These are phyloP conservation scores for Actinemys pallida DNA, from an alignment of 2,113 vertebrate genomes.

Conservation along the genomic window DNA sequence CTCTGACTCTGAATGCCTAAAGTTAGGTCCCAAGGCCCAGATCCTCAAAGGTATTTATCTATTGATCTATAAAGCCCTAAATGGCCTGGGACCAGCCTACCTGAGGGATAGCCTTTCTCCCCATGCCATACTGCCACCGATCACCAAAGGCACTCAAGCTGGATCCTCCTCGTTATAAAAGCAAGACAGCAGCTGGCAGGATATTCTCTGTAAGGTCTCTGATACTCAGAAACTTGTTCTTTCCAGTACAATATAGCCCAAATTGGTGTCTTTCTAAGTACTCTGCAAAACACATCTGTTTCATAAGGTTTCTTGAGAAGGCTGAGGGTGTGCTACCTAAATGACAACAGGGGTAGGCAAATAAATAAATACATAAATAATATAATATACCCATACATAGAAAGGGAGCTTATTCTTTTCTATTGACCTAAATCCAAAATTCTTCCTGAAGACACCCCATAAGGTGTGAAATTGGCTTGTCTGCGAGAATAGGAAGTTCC, in stretches of 20 bases:
- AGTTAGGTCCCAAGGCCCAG: not conserved
- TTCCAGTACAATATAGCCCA: not conserved
- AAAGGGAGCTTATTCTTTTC: constrained; percentile 25
- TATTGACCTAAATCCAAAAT: constrained; percentile 50
- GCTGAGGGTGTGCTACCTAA: not conserved
- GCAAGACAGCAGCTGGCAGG: fast-evolving
- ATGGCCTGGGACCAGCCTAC: not conserved
- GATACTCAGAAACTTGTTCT: not conserved
- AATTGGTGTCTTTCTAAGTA: not conserved
- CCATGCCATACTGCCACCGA: not conserved
- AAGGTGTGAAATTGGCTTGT: not conserved
- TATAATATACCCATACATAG: constrained; percentile 21
- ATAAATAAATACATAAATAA: not conserved
- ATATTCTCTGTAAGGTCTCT: not conserved
- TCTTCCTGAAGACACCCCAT: constrained; percentile 33
- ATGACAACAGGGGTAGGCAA: not conserved
- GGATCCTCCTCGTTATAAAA: not conserved
- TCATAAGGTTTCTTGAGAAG: not conserved
- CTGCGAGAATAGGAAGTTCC: not conserved
- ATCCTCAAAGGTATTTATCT: not conserved
- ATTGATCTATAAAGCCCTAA: not conserved
- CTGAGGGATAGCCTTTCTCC: not conserved
- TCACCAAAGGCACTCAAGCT: not conserved
- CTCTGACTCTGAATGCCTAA: not conserved
- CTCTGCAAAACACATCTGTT: not conserved